Base-by-base conservation (phyloP, 2,797 vertebrate species). In the Perdix hodgsoniae region DNA sequence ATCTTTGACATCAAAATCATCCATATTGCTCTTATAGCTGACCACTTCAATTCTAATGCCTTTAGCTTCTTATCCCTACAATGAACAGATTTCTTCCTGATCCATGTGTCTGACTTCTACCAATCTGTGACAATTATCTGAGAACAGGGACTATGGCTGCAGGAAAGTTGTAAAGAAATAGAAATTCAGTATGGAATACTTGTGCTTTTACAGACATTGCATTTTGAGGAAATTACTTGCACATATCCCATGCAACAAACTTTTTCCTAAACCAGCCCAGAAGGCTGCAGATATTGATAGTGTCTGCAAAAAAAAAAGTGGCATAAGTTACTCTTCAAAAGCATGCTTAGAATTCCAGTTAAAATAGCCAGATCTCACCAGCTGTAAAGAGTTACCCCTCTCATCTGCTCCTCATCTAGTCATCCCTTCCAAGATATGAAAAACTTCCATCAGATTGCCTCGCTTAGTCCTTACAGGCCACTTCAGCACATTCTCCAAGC, bases 401-500 rank as follows among this genome's bases (percentile, higher is more conserved):
- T 18, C 59, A 35, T 16, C 13, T 59, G 29, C 4, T 71, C n/a
- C 35, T 81, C 23, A 26, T 23, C 23, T 56, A 45, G 8, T 44
- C 37, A 54, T 14, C 16, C 9, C 11, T 79, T 63, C 29, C 45
- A 67, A 52, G 12, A 31, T 16, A 47, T 29, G 5, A 80, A 5
- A 11, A 1, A 18, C 22, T 0, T 0, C 69, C 16, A 54, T 57
- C 10, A 39, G 26, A 39, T 33, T 35, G 8, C 18, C 19, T 33
- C 22, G 12, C 2, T 1, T 35, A 70, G 90, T 73, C 7, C 39
- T 42, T 47, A 52, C 5, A 57, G 40, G 31, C 8, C 22, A n/a
- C 14, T 63, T 26, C 47, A 81, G 70, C 13, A 4, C 29, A 42
- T 19, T 47, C 5, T 78, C 11, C 14, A 19, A 45, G 17, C 22